Evolutionary conservation across 2,113 vertebrate genomes (phyloP), one percentile per base, ranked within the genome.

Genomic region (Rhineura floridana): DNA sequence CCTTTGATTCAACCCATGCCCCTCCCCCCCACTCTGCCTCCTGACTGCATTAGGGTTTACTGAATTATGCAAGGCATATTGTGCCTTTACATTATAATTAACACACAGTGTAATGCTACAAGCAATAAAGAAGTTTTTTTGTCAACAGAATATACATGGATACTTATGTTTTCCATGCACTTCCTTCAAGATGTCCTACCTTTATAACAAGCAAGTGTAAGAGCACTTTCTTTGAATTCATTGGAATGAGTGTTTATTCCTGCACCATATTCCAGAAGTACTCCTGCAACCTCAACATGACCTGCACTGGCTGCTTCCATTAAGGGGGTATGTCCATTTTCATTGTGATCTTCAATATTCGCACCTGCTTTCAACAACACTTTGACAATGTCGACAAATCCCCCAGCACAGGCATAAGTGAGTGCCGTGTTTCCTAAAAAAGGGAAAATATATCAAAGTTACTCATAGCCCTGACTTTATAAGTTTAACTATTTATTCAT

Each of bases 191-290:
- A 85, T 59, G 84, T 52, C 90, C 75, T 97, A 99, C 99, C 99
- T 99, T 99, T 99, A 91, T 99, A 99, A 96, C 98, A 99, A 67
- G 98, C 98, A 85, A 99, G 98, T 30, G 99, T 99, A 95, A 99
- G 98, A 73, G 99, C 99, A 93, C 99, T 99, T 97, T 99, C 99
- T 96, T 99, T 99, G 96, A 99, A 99, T 97, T 99, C 99, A 6
- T 99, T 99, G 96, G 99, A 99, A 95, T 99, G 99, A 93, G 98
- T 99, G 96, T 99, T 99, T 97, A 99, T 99, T 95, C 99, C 99
- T 88, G 99, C 99, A 85, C 99, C 99, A 50, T 98, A 99, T 95
- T 99, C 98, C 95, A 99, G 97, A 84, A 99, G 98, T 84, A 99
- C 98, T 95, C 98, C 97, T 83, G 99, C 98, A 90, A 99, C 98